Evolutionary conservation across 2,888 invertebrate genomes (phyloP).

Genomic region (Amphipyra berbera): DNA sequence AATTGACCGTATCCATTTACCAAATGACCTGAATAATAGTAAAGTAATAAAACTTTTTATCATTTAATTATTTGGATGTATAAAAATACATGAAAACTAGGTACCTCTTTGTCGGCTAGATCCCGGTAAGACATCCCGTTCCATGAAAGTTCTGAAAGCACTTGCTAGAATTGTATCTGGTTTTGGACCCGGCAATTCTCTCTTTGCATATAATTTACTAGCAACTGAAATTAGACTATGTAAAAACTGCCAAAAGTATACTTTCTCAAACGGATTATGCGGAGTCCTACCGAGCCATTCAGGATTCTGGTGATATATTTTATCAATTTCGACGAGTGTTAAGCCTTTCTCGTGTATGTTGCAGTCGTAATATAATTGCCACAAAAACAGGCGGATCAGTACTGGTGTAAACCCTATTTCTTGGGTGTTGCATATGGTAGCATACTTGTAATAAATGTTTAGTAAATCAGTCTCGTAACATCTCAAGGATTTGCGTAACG

Average conservation of each 20-base stretch:
- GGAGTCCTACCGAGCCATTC: conserved; percentile 81
- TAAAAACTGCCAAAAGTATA: conserved; percentile 91
- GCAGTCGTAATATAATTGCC: conserved; percentile 91
- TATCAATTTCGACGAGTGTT: conserved; percentile 88
- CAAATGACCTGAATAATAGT: conserved; percentile 69
- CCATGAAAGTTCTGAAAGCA: conserved; percentile 88
- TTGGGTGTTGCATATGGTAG: conserved; percentile 81
- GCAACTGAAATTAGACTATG: conserved; percentile 88
- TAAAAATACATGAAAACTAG: not conserved
- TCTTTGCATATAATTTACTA: conserved; percentile 82
- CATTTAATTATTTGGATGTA: too few species aligned
- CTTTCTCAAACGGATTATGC: conserved; percentile 90
- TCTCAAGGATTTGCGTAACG: conserved; percentile 82
- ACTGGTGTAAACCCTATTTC: conserved; percentile 78
- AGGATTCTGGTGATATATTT: conserved; percentile 82
- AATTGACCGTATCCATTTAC: conserved; percentile 74
- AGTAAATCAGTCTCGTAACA: conserved; percentile 85
- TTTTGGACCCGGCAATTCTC: conserved; percentile 71
- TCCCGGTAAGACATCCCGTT: conserved; percentile 82
- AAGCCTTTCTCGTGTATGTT: conserved; percentile 84
- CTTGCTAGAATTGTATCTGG: conserved; percentile 86
- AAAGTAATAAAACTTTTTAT: not conserved
- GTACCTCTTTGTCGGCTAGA: conserved; percentile 80
- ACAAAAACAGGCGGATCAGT: conserved; percentile 88
- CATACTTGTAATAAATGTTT: conserved; percentile 87